Conservation (phyloP, 2,797 vertebrate genomes). For the Platalea minor region DNA sequence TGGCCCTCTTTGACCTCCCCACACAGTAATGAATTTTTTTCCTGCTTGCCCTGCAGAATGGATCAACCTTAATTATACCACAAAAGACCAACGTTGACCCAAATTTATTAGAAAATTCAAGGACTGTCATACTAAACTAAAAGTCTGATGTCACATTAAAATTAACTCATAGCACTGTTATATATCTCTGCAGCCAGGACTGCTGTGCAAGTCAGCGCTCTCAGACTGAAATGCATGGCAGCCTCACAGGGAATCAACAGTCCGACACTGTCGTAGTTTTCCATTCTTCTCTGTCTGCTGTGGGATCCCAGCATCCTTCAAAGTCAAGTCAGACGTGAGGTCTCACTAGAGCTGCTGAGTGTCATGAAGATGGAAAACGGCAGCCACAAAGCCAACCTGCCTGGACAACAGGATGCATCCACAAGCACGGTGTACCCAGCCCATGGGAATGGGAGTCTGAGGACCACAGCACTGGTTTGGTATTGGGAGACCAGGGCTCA, state of each 20-base stretch:
- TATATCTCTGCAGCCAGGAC: neutral
- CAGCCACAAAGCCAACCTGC: neutral
- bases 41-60: constrained; percentile 13
- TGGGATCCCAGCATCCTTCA: neutral
- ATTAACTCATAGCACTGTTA: neutral
- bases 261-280: accelerated
- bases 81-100: constrained; percentile 13
- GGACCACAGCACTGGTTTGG: neutral
- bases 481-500: neutral
- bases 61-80: constrained; percentile 36
- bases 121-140: neutral
- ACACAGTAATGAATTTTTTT: constrained; percentile 19
- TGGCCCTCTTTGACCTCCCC: constrained; percentile 11
- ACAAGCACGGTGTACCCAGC: accelerated
- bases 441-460: neutral
- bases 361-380: neutral
- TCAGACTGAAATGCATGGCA: accelerated
- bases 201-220: neutral
- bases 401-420: neutral
- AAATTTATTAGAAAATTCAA: constrained; percentile 61
- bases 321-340: neutral
- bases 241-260: neutral
- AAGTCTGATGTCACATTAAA: neutral
- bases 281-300: neutral
- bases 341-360: neutral